Base-by-base conservation (phyloP, 1,140 invertebrate genomes). In the Calosoma granatense region DNA sequence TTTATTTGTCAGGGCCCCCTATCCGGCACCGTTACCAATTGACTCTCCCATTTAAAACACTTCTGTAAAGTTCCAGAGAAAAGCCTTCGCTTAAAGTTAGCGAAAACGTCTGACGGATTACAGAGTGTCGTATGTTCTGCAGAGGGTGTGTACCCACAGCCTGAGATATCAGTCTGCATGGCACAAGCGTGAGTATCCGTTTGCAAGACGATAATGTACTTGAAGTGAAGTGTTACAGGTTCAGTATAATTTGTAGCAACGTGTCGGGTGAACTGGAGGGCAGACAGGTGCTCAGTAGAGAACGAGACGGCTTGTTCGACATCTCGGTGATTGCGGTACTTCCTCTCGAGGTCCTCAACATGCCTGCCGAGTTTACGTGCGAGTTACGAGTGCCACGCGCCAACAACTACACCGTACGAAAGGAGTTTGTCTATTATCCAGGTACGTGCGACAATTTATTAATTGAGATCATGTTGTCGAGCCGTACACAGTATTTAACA, bases 351-450 rank as follows among this genome's bases (percentile, higher is more conserved):
- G 74, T 80, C 61, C 71, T 84, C 54, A 74, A 76, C 2, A 74
- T 78, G 17, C 77, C 81, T 1, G 78, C 79, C 15, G 75, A 81
- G 65, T 78, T 85, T 64, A 79, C 81, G 57, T 85, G 83, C 68
- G 79, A 80, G 30, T 68, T 85, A 59, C 72, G 76, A 62, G 83
- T 85, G 73, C 78, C 81, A n/a, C 74, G 74, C 60, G 81, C 80
- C 4, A n/a, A n/a, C n/a, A 80, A 81, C 62, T 85, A 84, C 62
- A 78, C 75, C 47, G 77, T 80, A 54, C 77, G 79, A 23, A 83
- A 79, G 70, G 79, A 81, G 68, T 74, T 78, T 56, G 76, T 84
- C 61, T 82, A 84, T 71, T 82, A 84, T 69, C 76, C 80, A 69
- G 81, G 83, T 85, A n/a, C n/a, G n/a, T n/a, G n/a, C n/a, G n/a